phyloP scores from a whole-genome alignment of 2,797 vertebrate genomes.

The Hoplostethus atlanticus region DNA sequence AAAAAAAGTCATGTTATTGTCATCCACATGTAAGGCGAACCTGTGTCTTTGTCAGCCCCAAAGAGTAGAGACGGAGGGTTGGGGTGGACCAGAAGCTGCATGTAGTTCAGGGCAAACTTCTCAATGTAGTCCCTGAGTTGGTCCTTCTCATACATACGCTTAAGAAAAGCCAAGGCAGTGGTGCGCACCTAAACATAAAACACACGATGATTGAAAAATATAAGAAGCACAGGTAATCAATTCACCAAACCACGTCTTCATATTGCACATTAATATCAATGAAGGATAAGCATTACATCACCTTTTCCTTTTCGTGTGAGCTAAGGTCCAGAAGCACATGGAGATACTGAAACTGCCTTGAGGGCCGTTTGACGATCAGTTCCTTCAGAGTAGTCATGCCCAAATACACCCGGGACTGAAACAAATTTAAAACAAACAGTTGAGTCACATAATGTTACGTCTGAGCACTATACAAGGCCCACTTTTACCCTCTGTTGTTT shows the following conservation, averaged over 20 bases:
- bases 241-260: fast-evolving
- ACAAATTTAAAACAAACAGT: neutral
- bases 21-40: constrained; percentile 64
- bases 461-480: fast-evolving
- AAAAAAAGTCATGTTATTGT: neutral
- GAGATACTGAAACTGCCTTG: constrained; percentile 95
- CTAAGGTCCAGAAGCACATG: constrained; percentile 95
- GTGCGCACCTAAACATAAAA: constrained; percentile 87
- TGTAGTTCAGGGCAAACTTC: constrained; percentile 95
- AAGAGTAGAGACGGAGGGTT: constrained; percentile 95
- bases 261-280: neutral
- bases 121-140: constrained; percentile 94
- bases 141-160: constrained; percentile 95
- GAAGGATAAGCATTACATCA: constrained; percentile 31
- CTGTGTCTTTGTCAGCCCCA: constrained; percentile 95
- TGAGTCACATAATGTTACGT: neutral
- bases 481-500: neutral
- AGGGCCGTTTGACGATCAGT: constrained; percentile 93
- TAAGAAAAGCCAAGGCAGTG: constrained; percentile 92
- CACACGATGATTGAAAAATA: neutral
- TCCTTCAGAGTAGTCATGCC: constrained; percentile 96
- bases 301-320: constrained; percentile 97
- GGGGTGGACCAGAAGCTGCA: constrained; percentile 97
- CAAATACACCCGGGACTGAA: constrained; percentile 93
- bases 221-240: neutral